Evolutionary conservation across 2,797 vertebrate genomes (phyloP), one percentile per base, ranked within the genome.

Genomic region (Enteromius viviparus): DNA sequence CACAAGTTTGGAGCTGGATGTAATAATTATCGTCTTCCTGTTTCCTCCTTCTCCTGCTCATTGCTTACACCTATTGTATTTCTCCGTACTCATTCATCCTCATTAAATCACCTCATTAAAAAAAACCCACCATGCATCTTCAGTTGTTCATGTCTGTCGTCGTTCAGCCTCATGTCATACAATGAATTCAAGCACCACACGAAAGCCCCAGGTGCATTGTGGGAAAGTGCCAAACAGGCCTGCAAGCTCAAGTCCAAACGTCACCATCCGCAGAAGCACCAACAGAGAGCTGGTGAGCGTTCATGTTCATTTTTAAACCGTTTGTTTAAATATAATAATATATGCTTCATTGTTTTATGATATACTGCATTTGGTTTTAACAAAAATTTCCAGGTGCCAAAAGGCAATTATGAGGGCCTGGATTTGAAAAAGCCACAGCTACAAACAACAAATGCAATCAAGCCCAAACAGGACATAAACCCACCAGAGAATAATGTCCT

Each of bases 161-260:
- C 97, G 97, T 95, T 97, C 97, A 99, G 98, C 94, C 93, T 98
- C 97, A 94, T 98, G 94, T 94, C 97, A 97, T 94, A 95, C 96
- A 93, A 94, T 95, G 94, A 96, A 90, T 29, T 89, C 87, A 85
- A 87, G 85, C 82, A 82, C 71, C 32, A 51, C 66, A 17, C 92
- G 76, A 78, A 94, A 92, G 88, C 60, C 86, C 68, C 88, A 83
- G 83, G 87, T 86, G 21, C 85, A 78, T 49, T 62, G 84, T 49
- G 85, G 88, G 58, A 45, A 86, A 78, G 82, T 71, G 58, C 78
- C 66, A 65, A 84, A 76, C 78, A 87, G 88, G 80, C 85, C 84
- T 21, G 62, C 42, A 32, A 32, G 79, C 19, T 49, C 71, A 17
- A 45, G 40, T 72, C 40, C 79, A 79, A 91, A 11, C 76, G 85